Evolutionary conservation across 2,888 invertebrate species (phyloP).

Genomic region (Coenonympha glycerion): DNA sequence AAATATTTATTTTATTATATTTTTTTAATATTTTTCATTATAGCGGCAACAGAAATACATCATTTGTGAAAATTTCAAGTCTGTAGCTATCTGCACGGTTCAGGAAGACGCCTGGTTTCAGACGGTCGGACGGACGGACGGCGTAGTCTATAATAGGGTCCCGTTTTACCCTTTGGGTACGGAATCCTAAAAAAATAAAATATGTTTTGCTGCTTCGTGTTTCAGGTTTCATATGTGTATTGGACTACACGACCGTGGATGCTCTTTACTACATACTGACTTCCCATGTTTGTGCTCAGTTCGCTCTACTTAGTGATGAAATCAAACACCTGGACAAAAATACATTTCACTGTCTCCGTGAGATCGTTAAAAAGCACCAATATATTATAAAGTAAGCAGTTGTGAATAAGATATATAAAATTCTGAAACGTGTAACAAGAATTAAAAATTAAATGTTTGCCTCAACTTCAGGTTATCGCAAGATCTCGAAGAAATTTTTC

Average conservation of each 20-base stretch:
- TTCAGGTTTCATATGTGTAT: slow-evolving; percentile 52
- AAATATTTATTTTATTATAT: too few species aligned
- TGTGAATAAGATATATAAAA: too few species aligned
- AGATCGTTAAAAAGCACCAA: slow-evolving; percentile 11
- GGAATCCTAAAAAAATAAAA: too few species aligned
- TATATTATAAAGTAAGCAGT: slow-evolving; percentile 44
- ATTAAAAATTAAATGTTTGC: not conserved
- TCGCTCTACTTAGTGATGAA: slow-evolving; percentile 44
- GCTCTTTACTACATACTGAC: slow-evolving; percentile 53
- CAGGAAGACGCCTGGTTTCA: too few species aligned
- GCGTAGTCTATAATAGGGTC: too few species aligned
- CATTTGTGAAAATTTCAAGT: too few species aligned
- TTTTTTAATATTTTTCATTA: too few species aligned
- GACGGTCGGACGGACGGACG: too few species aligned
- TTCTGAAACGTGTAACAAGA: too few species aligned
- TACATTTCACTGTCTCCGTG: slow-evolving; percentile 33
- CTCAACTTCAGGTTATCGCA: slow-evolving; percentile 48
- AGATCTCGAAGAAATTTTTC: slow-evolving; percentile 59
- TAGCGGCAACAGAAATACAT: too few species aligned
- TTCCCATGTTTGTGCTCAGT: slow-evolving; percentile 53
- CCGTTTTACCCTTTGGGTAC: too few species aligned
- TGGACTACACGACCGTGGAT: slow-evolving; percentile 51
- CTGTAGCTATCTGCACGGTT: too few species aligned
- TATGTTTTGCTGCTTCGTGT: not conserved
- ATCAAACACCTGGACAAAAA: slow-evolving; percentile 36